These are phyloP conservation scores for Dasypogon diadema DNA, from an alignment of 2,888 invertebrate species.

Conservation along the genomic window DNA sequence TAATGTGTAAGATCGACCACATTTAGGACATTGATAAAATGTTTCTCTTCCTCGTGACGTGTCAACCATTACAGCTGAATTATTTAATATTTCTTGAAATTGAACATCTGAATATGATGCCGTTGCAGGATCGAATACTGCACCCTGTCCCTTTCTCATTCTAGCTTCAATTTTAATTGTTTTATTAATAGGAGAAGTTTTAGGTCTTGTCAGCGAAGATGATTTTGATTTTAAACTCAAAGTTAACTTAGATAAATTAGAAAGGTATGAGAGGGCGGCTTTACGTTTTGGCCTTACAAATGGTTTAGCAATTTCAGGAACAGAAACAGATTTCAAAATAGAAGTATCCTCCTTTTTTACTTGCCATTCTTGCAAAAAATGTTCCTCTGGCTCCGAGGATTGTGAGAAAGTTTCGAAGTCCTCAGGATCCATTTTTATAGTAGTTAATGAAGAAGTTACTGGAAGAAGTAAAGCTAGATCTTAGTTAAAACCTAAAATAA, in stretches of 20 bases:
- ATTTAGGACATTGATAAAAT: conserved; percentile 22
- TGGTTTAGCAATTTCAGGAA: not conserved
- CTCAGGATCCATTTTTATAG: conserved; percentile 17
- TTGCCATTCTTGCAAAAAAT: not conserved
- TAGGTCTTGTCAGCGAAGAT: not conserved
- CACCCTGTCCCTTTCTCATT: not conserved
- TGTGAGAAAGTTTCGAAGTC: not conserved
- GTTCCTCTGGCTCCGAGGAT: not conserved
- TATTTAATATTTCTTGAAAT: conserved; percentile 4
- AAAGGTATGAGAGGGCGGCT: conserved; percentile 9
- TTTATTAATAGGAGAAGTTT: not conserved
- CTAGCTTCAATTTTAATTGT: conserved; percentile 5
- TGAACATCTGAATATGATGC: not conserved
- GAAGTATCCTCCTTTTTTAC: not conserved
- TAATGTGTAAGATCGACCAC: not conserved
- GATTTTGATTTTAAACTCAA: not conserved
- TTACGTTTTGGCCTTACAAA: conserved; percentile 10
- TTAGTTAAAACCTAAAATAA: conserved; percentile 28
- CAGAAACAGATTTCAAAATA: not conserved
- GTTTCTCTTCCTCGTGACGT: not conserved
- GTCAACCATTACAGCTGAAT: not conserved
- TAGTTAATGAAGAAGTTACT: conserved; percentile 6
- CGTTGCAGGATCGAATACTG: not conserved
- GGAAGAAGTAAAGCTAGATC: conserved; percentile 35
- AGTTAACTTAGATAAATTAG: not conserved